phyloP scores from a whole-genome alignment of 2,797 vertebrate genomes.

The Molothrus aeneus region DNA sequence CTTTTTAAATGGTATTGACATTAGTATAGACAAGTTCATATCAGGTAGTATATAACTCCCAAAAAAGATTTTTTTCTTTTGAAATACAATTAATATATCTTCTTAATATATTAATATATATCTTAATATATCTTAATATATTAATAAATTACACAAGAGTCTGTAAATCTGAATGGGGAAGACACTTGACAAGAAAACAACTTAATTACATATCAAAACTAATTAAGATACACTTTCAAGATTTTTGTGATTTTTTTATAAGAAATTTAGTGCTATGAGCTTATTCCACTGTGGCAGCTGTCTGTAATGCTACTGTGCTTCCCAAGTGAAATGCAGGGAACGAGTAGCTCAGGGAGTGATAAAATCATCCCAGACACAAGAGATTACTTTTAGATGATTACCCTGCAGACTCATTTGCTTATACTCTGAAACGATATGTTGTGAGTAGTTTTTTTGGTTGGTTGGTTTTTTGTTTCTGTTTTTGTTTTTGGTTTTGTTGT shows the following conservation, averaged over 20 bases:
- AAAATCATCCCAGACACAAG: not conserved
- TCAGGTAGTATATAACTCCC: not conserved
- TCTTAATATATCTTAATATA: too few species aligned
- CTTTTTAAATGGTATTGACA: not conserved
- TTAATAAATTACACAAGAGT: constrained; percentile 4
- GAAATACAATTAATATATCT: not conserved
- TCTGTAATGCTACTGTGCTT: not conserved
- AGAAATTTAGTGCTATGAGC: not conserved
- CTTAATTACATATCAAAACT: constrained; percentile 47
- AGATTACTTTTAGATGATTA: not conserved
- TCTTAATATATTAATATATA: too few species aligned
- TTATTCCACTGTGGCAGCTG: not conserved
- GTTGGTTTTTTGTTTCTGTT: not conserved
- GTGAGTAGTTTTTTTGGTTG: not conserved
- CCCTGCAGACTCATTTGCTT: not conserved
- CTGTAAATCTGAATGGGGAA: not conserved
- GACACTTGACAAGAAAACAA: constrained; percentile 24
- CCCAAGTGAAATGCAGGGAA: not conserved
- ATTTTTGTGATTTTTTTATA: not conserved
- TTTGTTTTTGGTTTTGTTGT: too few species aligned
- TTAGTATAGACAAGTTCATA: not conserved
- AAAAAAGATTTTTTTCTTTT: not conserved
- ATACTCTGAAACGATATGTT: not conserved
- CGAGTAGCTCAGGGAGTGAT: not conserved
- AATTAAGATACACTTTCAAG: constrained; percentile 48